phyloP scores from a whole-genome alignment of 1,140 invertebrate genomes.

The Nasonia longicornis region DNA sequence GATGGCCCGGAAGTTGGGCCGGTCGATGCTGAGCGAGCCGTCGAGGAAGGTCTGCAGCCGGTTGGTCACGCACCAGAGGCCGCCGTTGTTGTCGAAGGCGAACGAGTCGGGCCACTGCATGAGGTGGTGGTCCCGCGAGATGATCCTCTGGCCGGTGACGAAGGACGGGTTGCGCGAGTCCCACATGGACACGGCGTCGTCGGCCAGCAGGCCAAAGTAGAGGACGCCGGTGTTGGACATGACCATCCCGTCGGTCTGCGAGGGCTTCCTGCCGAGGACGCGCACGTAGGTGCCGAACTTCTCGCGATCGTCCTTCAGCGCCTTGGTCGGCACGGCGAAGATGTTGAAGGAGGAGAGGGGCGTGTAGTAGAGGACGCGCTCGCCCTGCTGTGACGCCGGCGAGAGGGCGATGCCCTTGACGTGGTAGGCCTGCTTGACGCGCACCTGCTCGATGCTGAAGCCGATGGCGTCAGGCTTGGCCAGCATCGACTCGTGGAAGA shows the following conservation, averaged over 20 bases:
- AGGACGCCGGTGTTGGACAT: slow-evolving; percentile 76
- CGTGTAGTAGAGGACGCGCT: slow-evolving; percentile 73
- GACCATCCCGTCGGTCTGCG: slow-evolving; percentile 78
- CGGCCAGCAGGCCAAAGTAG: slow-evolving; percentile 76
- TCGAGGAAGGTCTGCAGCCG: slow-evolving; percentile 74
- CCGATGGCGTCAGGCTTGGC: slow-evolving; percentile 69
- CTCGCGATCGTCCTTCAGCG: slow-evolving; percentile 69
- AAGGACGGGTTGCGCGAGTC: slow-evolving; percentile 68
- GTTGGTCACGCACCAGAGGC: slow-evolving; percentile 76
- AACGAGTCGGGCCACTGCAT: slow-evolving; percentile 82
- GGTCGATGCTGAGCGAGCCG: slow-evolving; percentile 67
- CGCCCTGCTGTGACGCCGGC: slow-evolving; percentile 60
- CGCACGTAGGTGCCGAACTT: slow-evolving; percentile 64
- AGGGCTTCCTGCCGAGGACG: slow-evolving; percentile 73
- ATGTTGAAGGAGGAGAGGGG: slow-evolving; percentile 75
- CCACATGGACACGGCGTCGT: slow-evolving; percentile 77
- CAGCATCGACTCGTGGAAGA: slow-evolving; percentile 75
- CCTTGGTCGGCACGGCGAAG: slow-evolving; percentile 72
- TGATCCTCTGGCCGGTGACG: slow-evolving; percentile 70
- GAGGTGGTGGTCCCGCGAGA: slow-evolving; percentile 74
- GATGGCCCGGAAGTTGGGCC: slow-evolving; percentile 75
- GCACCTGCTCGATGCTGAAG: slow-evolving; percentile 72
- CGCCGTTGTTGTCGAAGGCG: slow-evolving; percentile 75
- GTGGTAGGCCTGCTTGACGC: slow-evolving; percentile 69
- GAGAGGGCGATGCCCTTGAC: slow-evolving; percentile 79